phyloP scores from a whole-genome alignment of 2,888 invertebrate species.

The Ephialtes manifestator region DNA sequence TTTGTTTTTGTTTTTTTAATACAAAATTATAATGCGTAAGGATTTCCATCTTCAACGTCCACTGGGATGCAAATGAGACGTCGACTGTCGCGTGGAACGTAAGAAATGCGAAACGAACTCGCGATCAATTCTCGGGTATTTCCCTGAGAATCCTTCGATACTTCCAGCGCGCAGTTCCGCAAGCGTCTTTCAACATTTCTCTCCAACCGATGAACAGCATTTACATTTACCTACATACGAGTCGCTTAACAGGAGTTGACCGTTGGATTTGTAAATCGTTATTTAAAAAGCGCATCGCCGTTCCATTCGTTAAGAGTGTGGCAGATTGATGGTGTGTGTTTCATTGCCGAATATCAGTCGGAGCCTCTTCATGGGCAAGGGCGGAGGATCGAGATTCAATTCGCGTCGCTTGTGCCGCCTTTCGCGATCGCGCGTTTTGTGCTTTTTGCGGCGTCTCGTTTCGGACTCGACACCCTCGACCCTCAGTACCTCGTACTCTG shows the following conservation, averaged over 20 bases:
- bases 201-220: constrained; percentile 49
- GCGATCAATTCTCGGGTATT: constrained; percentile 16
- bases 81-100: constrained; percentile 30
- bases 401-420: constrained; percentile 88
- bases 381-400: constrained; percentile 86
- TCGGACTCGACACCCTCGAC: constrained; percentile 90
- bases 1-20: constrained; percentile 34
- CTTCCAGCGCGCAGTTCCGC: background rate
- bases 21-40: constrained; percentile 52
- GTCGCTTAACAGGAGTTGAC: constrained; percentile 35
- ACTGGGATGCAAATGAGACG: constrained; percentile 51
- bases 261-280: constrained; percentile 55
- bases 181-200: constrained; percentile 19
- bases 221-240: constrained; percentile 44
- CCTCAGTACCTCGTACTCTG: constrained; percentile 94
- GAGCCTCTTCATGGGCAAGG: constrained; percentile 94
- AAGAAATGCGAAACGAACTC: constrained; percentile 30
- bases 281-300: constrained; percentile 56
- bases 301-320: constrained; percentile 88
- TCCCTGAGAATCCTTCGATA: background rate
- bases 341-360: constrained; percentile 96
- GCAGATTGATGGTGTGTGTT: constrained; percentile 95
- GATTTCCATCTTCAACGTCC: constrained; percentile 40
- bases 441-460: constrained; percentile 87
- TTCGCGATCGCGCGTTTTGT: constrained; percentile 88